These are phyloP conservation scores for Talpa occidentalis DNA, from an alignment of 2,113 vertebrate genomes.

Conservation along the genomic window DNA sequence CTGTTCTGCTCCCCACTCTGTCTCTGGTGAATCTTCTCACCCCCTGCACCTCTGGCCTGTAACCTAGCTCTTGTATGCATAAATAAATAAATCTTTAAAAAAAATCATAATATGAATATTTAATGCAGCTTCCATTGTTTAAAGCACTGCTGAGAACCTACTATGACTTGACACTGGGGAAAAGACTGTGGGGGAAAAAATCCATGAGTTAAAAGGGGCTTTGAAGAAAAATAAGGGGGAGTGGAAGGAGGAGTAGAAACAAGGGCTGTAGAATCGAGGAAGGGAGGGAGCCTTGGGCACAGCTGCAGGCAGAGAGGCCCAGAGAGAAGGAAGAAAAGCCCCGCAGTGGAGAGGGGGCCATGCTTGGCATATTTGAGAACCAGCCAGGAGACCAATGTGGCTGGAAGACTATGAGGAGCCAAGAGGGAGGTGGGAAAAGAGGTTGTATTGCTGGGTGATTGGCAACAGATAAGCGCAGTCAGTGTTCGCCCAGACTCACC, in stretches of 20 bases:
- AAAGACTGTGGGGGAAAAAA: background rate
- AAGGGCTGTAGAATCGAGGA: background rate
- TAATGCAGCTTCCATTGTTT: background rate
- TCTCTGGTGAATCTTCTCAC: no score
- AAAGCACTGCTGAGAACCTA: background rate
- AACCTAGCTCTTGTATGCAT: no score
- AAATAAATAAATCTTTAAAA: no score
- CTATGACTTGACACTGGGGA: background rate
- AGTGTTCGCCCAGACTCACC: constrained; percentile 80
- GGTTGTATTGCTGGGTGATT: background rate
- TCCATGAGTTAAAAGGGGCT: no score
- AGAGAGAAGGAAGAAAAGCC: background rate
- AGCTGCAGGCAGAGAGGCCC: background rate
- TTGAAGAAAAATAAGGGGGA: no score
- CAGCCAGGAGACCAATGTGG: background rate
- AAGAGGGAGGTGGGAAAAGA: background rate
- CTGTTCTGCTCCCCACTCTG: no score
- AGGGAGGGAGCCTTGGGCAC: background rate
- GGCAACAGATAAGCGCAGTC: no score
- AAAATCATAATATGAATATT: background rate
- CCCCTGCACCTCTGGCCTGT: no score
- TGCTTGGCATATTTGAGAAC: background rate
- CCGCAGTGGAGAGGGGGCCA: background rate
- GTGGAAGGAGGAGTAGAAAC: no score
- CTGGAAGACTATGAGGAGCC: background rate